Conservation (phyloP, 2,888 invertebrate species). For the Drosophila paracracens region DNA sequence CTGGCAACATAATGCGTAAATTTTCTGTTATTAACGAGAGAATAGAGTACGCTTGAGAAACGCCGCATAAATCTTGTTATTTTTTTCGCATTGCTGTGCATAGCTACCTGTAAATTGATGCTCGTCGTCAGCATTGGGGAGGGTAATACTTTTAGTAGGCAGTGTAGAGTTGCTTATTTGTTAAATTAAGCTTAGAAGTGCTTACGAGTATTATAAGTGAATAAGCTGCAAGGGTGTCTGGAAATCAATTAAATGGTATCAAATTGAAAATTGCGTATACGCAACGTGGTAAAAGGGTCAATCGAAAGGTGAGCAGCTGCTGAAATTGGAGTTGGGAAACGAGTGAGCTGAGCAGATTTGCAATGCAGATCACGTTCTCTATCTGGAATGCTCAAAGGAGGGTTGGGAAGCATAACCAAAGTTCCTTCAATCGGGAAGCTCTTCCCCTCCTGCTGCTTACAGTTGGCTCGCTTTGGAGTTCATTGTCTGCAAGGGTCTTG, state of each 20-base stretch:
- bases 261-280: slow-evolving; percentile 47
- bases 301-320: slow-evolving; percentile 4
- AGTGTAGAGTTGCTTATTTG: slow-evolving; percentile 40
- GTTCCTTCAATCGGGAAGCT: slow-evolving; percentile 9
- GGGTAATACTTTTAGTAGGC: slow-evolving; percentile 5
- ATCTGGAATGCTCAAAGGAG: slow-evolving; percentile 16
- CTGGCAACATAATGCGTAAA: slow-evolving; percentile 42
- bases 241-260: slow-evolving; percentile 33
- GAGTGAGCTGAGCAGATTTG: slow-evolving; percentile 23
- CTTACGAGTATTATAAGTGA: not conserved
- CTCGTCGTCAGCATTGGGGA: not conserved
- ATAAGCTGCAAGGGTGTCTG: not conserved
- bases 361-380: slow-evolving; percentile 57
- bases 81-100: slow-evolving; percentile 3
- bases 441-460: not conserved
- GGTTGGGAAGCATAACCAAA: slow-evolving; percentile 12
- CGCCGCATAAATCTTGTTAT: slow-evolving; percentile 40
- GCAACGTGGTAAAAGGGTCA: slow-evolving; percentile 11
- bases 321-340: not conserved
- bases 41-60: slow-evolving; percentile 40
- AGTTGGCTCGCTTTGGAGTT: slow-evolving; percentile 40
- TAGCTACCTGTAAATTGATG: slow-evolving; percentile 27
- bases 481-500: slow-evolving; percentile 56
- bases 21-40: slow-evolving; percentile 50
- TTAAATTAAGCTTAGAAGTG: slow-evolving; percentile 28